phyloP scores from a whole-genome alignment of 1,140 invertebrate species.

The Neodiprion lecontei region DNA sequence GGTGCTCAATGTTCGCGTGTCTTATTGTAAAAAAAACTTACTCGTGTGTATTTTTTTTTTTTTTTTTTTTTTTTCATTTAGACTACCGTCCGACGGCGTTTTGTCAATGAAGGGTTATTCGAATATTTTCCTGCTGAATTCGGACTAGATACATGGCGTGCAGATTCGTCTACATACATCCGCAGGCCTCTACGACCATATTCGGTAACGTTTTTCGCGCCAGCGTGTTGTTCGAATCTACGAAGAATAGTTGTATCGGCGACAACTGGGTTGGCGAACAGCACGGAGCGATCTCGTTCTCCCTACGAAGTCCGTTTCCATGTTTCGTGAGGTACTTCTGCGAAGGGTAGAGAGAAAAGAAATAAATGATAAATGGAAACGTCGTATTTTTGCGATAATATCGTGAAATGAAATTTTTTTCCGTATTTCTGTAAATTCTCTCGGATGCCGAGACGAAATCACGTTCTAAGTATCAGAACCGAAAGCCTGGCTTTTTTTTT shows the following conservation, averaged over 20 bases:
- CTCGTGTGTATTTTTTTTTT: not conserved
- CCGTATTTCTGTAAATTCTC: not conserved
- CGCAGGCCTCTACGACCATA: conserved; percentile 84
- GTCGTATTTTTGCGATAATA: no score
- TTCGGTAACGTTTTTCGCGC: conserved; percentile 80
- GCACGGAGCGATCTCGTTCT: conserved; percentile 72
- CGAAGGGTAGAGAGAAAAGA: conserved; percentile 42
- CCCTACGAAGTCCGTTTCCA: conserved; percentile 42
- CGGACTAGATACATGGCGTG: not conserved
- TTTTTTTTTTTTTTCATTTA: no score
- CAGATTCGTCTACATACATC: conserved; percentile 71
- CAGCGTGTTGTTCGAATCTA: conserved; percentile 76
- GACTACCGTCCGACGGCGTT: no score
- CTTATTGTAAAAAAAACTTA: not conserved
- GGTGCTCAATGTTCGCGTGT: not conserved
- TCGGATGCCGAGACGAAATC: not conserved
- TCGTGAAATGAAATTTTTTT: conserved; percentile 25
- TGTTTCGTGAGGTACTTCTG: conserved; percentile 63
- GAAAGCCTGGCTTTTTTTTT: no score
- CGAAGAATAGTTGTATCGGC: conserved; percentile 75
- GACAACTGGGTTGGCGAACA: conserved; percentile 80
- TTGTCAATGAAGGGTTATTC: no score
- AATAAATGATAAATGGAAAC: conserved; percentile 16
- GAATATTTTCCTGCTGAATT: not conserved
- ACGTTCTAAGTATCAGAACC: no score